phyloP scores from a whole-genome alignment of 2,797 vertebrate species.

The Knipowitschia caucasica region DNA sequence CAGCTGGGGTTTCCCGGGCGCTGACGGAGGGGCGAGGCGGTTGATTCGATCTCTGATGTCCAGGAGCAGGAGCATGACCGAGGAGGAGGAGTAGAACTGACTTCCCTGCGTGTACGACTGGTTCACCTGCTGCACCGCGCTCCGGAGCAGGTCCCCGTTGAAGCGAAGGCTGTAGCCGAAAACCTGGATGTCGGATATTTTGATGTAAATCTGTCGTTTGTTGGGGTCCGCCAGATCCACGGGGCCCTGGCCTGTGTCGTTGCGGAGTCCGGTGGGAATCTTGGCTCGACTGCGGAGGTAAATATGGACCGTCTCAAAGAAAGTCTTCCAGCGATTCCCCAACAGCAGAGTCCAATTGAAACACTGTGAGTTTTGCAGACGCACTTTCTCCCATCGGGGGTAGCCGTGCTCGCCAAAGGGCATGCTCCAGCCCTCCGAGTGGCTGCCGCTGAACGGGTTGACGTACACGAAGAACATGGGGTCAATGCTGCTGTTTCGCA shows the following conservation, averaged over 20 bases:
- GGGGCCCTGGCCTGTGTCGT: constrained; percentile 93
- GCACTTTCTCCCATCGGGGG: constrained; percentile 94
- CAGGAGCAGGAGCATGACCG: constrained; percentile 95
- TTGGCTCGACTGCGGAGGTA: constrained; percentile 97
- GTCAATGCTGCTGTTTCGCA: constrained; percentile 97
- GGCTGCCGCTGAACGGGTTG: constrained; percentile 97
- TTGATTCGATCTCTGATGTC: constrained; percentile 99
- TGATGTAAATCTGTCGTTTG: constrained; percentile 98
- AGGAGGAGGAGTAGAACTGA: constrained; percentile 97
- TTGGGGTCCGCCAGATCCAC: constrained; percentile 94
- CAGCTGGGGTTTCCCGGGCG: constrained; percentile 93
- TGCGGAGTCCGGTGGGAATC: constrained; percentile 89
- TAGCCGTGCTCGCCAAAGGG: constrained; percentile 96
- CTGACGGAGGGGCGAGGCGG: constrained; percentile 91
- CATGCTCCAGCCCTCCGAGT: constrained; percentile 99
- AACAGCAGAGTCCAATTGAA: constrained; percentile 98
- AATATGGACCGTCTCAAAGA: constrained; percentile 98
- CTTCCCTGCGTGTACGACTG: constrained; percentile 97
- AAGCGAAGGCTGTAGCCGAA: constrained; percentile 97
- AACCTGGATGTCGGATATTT: constrained; percentile 98
- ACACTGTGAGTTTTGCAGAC: constrained; percentile 95
- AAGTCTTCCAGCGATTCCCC: constrained; percentile 98
- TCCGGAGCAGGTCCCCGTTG: constrained; percentile 93
- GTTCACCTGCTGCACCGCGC: constrained; percentile 97
- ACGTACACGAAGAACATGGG: constrained; percentile 98